Conservation (phyloP, 1,140 invertebrate genomes). For the Euwallacea fornicatus region DNA sequence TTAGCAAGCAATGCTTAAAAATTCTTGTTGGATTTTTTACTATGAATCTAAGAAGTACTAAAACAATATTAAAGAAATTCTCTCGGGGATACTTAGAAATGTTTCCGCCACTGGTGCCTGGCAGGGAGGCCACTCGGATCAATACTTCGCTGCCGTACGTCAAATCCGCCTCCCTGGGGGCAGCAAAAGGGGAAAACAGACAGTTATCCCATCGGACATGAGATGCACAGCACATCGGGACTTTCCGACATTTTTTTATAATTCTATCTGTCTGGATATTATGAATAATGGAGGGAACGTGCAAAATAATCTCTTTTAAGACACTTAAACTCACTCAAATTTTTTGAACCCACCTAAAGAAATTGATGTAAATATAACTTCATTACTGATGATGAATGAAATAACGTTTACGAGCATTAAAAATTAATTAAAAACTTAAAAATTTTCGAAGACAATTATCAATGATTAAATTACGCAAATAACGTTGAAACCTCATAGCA, state of each 20-base stretch:
- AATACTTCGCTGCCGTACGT: slow-evolving; percentile 36
- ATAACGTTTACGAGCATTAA: no score
- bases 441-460: no score
- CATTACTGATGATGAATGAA: no score
- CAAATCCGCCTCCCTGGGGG: slow-evolving; percentile 31
- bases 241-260: slow-evolving; percentile 13
- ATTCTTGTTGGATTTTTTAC: no score
- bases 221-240: slow-evolving; percentile 31
- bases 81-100: background rate
- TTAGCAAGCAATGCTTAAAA: no score
- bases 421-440: no score
- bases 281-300: background rate
- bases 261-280: background rate
- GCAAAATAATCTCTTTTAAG: no score
- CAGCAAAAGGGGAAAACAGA: slow-evolving; percentile 31
- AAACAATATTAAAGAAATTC: background rate
- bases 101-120: slow-evolving; percentile 20
- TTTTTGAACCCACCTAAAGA: no score
- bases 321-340: no score
- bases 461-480: no score
- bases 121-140: slow-evolving; percentile 30
- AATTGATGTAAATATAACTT: no score
- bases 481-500: no score
- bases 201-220: slow-evolving; percentile 28
- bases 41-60: background rate